phyloP scores from a whole-genome alignment of 2,113 vertebrate genomes.

The Harpagus bidentatus region DNA sequence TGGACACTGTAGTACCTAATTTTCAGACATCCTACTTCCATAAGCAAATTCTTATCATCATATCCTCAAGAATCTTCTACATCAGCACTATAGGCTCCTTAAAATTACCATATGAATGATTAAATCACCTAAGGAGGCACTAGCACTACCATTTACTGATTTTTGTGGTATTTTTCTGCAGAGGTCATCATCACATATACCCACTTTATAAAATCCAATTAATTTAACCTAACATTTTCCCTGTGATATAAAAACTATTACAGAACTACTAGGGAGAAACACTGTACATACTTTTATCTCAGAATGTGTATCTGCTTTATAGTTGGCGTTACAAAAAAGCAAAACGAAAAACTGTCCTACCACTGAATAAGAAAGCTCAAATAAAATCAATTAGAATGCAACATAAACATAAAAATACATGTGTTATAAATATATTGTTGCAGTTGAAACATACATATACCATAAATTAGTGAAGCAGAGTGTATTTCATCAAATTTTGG shows the following conservation, averaged over 20 bases:
- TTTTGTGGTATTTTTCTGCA: background rate
- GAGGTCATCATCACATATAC: background rate
- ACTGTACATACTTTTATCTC: background rate
- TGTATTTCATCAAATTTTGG: background rate
- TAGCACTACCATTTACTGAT: background rate
- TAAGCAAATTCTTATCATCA: background rate
- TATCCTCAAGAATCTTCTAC: background rate
- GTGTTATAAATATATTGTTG: background rate
- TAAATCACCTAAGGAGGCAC: background rate
- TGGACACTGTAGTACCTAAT: background rate
- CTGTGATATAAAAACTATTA: background rate
- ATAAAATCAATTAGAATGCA: background rate
- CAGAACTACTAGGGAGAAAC: background rate
- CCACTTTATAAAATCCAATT: background rate
- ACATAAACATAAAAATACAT: background rate
- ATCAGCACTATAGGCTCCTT: background rate
- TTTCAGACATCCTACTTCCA: background rate
- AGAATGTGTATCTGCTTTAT: background rate
- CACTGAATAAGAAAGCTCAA: background rate
- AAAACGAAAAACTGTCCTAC: accelerated
- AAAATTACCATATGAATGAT: background rate
- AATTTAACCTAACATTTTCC: background rate
- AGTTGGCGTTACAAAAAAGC: background rate
- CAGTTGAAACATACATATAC: background rate
- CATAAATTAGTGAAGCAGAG: background rate